A percentile compares a stretch with the other conserved stretches of the same genome.
phyloP scores from a whole-genome alignment of 2,113 vertebrate genomes.

The Mustela nigripes region DNA sequence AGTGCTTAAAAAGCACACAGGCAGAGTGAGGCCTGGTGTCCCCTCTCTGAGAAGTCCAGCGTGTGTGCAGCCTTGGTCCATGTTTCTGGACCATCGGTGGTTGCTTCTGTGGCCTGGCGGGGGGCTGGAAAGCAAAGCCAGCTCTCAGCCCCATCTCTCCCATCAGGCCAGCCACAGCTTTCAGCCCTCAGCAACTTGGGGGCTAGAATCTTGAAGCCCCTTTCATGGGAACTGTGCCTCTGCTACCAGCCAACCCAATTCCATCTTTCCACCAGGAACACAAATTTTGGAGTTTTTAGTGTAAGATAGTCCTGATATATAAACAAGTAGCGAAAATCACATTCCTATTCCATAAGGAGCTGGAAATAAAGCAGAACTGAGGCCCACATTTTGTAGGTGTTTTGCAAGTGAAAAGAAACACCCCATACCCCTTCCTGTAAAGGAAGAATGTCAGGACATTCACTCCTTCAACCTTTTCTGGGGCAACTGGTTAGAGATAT shows the following conservation, averaged over 20 bases:
- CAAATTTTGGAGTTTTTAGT: not conserved
- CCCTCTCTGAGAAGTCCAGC: not conserved
- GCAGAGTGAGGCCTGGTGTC: not conserved
- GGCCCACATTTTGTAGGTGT: not conserved
- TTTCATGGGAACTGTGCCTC: not conserved
- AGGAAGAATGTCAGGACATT: not conserved
- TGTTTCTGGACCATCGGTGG: rapidly evolving
- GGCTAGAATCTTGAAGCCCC: not conserved
- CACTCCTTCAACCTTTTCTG: not conserved
- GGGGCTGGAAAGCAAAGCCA: not conserved
- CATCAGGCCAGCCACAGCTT: not conserved
- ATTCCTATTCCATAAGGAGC: not conserved
- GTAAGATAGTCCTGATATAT: not conserved
- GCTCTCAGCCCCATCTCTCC: not conserved
- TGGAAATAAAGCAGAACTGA: not conserved
- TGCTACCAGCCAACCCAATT: not conserved
- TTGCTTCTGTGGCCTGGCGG: not conserved
- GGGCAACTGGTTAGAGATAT: not conserved
- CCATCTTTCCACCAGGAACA: not conserved
- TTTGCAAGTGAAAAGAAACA: not conserved
- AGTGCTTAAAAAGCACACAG: not conserved
- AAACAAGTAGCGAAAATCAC: not conserved
- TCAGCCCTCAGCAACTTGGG: too few species aligned
- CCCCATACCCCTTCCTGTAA: not conserved
- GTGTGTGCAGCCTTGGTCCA: not conserved